A percentile compares a stretch with the other conserved stretches of the same genome.
Evolutionary conservation across 2,888 invertebrate genomes (phyloP).

Genomic region (Lithophane socia): DNA sequence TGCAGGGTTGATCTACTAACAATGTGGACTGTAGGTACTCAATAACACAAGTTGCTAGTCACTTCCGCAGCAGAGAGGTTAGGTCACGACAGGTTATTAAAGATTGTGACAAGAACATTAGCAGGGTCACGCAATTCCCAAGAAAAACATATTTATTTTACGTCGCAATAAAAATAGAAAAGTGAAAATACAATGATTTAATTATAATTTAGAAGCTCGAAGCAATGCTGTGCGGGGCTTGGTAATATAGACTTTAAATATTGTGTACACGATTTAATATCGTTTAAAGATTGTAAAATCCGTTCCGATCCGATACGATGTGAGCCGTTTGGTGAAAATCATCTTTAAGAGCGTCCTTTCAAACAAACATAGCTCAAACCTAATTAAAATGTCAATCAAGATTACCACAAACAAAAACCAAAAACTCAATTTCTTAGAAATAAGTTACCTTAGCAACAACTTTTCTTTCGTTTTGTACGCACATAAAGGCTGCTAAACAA

Average conservation of each 20-base stretch:
- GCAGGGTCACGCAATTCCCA: slow-evolving; percentile 10
- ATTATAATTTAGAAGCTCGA: neutral
- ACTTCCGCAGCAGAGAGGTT: slow-evolving; percentile 41
- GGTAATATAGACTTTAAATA: too few relatives aligned
- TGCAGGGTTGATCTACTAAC: neutral
- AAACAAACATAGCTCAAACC: neutral
- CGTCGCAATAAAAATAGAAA: neutral
- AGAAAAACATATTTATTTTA: neutral
- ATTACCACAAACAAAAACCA: slow-evolving; percentile 3
- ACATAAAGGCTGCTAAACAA: slow-evolving; percentile 37
- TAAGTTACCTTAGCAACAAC: slow-evolving; percentile 38
- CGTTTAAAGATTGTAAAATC: too few relatives aligned
- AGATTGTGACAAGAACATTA: slow-evolving; percentile 16
- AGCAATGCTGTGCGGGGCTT: too few relatives aligned
- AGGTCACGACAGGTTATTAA: slow-evolving; percentile 47
- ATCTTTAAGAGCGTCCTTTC: too few relatives aligned
- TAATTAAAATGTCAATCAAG: slow-evolving; percentile 7
- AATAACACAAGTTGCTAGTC: slow-evolving; percentile 37
- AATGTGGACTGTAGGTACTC: slow-evolving; percentile 7
- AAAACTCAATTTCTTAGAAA: slow-evolving; percentile 16
- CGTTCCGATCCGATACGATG: too few relatives aligned
- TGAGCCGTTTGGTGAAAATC: too few relatives aligned
- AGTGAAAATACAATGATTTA: too few relatives aligned
- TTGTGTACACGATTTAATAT: too few relatives aligned
- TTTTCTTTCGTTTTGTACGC: slow-evolving; percentile 35